Evolutionary conservation across 2,113 vertebrate species (phyloP), one percentile per base, ranked within the genome.

Genomic region (Pygoscelis antarcticus): DNA sequence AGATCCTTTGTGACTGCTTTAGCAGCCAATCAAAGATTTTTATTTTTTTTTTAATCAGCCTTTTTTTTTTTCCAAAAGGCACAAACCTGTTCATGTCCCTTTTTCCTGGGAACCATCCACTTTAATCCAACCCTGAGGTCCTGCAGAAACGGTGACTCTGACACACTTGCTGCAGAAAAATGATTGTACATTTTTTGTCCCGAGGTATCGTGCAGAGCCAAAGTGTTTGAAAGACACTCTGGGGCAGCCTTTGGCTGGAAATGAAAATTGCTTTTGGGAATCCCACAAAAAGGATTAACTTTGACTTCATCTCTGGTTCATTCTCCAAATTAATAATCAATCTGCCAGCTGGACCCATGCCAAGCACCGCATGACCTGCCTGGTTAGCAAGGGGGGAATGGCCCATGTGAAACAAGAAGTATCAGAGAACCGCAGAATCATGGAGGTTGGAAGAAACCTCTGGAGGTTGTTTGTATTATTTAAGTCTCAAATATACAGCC

Each of bases 201-300:
- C 0, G 0, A 84, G 77, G 40, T 82, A 78, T 85, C 90, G 89
- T 87, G 82, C 82, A 58, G 89, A 95, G 87, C 80, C 93, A 68
- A 92, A 95, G 84, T 30, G 72, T 86, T 81, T 89, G 82, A 93
- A 92, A 96, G 78, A 84, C 1, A 6, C 90, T 90, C 80, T 79
- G 93, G 94, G 93, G 86, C 89, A 92, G 95, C 42, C 84, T 95
- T 95, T 95, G 86, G 93, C 89, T 96, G 95, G 95, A 97, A 96
- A 96, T 95, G 93, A 88, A 97, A 97, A 97, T 97, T 95, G 94
- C 97, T 97, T 97, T 96, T 97, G 97, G 97, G 97, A 95, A 95
- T 96, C 95, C 96, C 93, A 88, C 92, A 92, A 95, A 97, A 97
- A 95, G 95, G 96, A 97, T 97, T 96, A 97, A 95, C 96, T 96